Evolutionary conservation across 2,113 vertebrate genomes (phyloP), one percentile per base, ranked within the genome.

Genomic region (Xyrauchen texanus): DNA sequence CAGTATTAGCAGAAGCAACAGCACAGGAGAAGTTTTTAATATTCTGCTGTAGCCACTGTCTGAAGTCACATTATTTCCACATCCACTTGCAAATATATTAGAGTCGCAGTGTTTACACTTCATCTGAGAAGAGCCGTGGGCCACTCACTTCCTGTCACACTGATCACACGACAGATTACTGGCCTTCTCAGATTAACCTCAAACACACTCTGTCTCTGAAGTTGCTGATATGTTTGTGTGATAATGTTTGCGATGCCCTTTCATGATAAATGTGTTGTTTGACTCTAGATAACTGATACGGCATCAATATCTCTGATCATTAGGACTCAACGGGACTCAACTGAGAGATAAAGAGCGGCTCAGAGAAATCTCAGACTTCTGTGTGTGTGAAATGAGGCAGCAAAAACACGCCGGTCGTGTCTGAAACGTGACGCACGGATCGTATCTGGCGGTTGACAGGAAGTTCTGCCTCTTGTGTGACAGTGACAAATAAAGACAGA

Each of bases 61-160:
- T 76, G 55, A 6, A 7, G 47, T 12, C 15, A 69, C 70, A 82
- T 57, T 46, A 68, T 7, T 44, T 64, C 44, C 79, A 63, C 68
- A 53, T 76, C 77, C 57, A 47, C 79, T 80, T 87, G 61, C 79
- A 80, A 84, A 66, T 44, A n/a, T 76, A 75, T 49, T 53, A 80
- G 16, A 68, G 11, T 13, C 8, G 16, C 51, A 5, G 10, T 74
- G 66, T 85, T 34, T 34, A 86, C 76, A 69, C 21, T 21, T 16
- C 72, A 55, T 55, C 10, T 11, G 11, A 55, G 10, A 12, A 16
- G 58, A 21, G 6, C 9, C 42, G 45, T 44, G 4, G 10, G 44
- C 42, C 47, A 3, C 47, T 55, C n/a, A 47, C 44, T 60, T 61
- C 8, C 34, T 12, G 55, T 60, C 55, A 47, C 42, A 55, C 0